Conservation (phyloP, 1,140 invertebrate genomes). For the Pinna nobilis region DNA sequence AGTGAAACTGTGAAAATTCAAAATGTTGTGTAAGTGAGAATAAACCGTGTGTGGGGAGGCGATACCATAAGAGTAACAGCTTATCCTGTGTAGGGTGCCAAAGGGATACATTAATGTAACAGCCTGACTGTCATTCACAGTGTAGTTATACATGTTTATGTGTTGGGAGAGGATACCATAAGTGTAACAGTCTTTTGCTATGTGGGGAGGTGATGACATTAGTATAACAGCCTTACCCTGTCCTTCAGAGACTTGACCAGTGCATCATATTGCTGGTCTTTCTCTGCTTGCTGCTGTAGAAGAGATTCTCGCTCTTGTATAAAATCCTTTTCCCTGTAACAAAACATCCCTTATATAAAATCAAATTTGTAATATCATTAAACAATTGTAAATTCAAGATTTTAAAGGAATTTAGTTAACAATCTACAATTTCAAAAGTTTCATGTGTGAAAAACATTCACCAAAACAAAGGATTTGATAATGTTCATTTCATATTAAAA, state of each 20-base stretch:
- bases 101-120: neutral
- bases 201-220: too few relatives aligned
- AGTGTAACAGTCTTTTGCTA: too few relatives aligned
- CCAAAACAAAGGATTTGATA: too few relatives aligned
- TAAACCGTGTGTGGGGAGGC: too few relatives aligned
- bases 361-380: neutral
- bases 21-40: too few relatives aligned
- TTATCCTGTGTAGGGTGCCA: too few relatives aligned
- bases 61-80: too few relatives aligned
- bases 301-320: constrained; percentile 88
- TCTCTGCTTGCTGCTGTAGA: constrained; percentile 86
- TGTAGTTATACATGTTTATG: too few relatives aligned
- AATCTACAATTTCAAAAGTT: neutral
- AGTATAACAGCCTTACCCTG: constrained; percentile 80
- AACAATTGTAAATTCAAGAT: neutral
- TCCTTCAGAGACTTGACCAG: constrained; percentile 91
- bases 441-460: neutral
- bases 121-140: too few relatives aligned
- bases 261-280: constrained; percentile 91
- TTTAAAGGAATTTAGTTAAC: neutral
- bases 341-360: neutral
- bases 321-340: constrained; percentile 81
- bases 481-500: neutral
- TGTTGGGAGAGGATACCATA: too few relatives aligned
- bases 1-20: too few relatives aligned